These are phyloP conservation scores for Lathamus discolor DNA, from an alignment of 2,113 vertebrate species.

Conservation along the genomic window DNA sequence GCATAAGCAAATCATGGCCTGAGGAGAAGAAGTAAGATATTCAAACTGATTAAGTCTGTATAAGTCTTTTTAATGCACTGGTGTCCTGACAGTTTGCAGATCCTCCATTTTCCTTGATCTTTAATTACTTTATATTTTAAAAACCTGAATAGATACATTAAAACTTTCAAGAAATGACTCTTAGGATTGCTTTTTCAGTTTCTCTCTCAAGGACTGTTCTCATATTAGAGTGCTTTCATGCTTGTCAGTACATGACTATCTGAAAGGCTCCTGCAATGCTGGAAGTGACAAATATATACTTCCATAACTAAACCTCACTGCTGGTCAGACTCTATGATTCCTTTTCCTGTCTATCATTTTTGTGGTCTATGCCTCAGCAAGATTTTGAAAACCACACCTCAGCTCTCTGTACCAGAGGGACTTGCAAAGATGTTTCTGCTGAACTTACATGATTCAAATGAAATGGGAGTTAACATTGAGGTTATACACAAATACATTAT, in stretches of 20 bases:
- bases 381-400: background rate
- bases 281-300: background rate
- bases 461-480: background rate
- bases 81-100: background rate
- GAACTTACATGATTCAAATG: background rate
- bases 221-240: background rate
- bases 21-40: background rate
- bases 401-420: fast-evolving
- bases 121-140: background rate
- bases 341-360: background rate
- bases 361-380: background rate
- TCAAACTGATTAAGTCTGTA: background rate
- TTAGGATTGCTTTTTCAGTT: background rate
- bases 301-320: background rate
- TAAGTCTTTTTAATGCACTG: background rate
- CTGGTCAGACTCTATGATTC: background rate
- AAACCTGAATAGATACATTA: background rate
- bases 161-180: background rate
- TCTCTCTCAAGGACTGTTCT: background rate
- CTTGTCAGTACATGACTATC: background rate
- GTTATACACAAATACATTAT: background rate
- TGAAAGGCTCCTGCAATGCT: background rate
- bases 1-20: background rate
- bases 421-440: background rate
- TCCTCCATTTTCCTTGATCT: background rate